A percentile compares a stretch with the other conserved stretches of the same genome.
Evolutionary conservation across 2,113 vertebrate species (phyloP).

Genomic region (Carassius auratus): DNA sequence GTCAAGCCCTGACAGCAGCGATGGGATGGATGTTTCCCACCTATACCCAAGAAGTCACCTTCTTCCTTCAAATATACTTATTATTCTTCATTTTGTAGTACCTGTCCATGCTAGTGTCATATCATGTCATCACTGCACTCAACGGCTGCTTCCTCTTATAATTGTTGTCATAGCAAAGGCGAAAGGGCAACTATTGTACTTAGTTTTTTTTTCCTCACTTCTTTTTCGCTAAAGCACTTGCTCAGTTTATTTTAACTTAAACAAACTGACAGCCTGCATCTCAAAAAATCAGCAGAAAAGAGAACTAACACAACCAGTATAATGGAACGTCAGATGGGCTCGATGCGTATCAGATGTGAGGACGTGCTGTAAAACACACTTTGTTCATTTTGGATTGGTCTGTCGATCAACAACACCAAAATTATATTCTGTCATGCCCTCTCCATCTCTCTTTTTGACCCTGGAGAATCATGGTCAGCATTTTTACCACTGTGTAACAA

Average conservation of each 20-base stretch:
- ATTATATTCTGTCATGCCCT: conserved; percentile 33
- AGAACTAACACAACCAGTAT: conserved; percentile 37
- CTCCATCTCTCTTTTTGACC: conserved; percentile 24
- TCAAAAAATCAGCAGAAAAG: conserved; percentile 35
- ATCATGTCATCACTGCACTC: neutral
- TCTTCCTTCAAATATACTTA: conserved; percentile 13
- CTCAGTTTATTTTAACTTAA: conserved; percentile 30
- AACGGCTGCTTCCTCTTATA: neutral
- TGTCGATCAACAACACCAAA: conserved; percentile 7
- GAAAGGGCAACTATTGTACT: neutral
- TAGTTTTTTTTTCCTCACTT: neutral
- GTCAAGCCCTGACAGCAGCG: conserved; percentile 60
- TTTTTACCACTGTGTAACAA: conserved; percentile 19
- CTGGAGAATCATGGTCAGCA: conserved; percentile 33
- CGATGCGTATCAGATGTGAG: conserved; percentile 45
- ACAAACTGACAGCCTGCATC: conserved; percentile 26
- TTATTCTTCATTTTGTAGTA: conserved; percentile 32
- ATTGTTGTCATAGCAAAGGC: conserved; percentile 1
- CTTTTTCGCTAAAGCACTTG: conserved; percentile 12
- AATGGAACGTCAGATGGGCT: conserved; percentile 44
- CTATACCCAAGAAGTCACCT: conserved; percentile 36
- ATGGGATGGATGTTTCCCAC: conserved; percentile 39
- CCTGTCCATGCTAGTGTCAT: conserved; percentile 24
- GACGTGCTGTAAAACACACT: conserved; percentile 35
- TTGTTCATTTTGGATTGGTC: conserved; percentile 32